These are phyloP conservation scores for Cuculus canorus DNA, from an alignment of 2,797 vertebrate species.

Conservation along the genomic window DNA sequence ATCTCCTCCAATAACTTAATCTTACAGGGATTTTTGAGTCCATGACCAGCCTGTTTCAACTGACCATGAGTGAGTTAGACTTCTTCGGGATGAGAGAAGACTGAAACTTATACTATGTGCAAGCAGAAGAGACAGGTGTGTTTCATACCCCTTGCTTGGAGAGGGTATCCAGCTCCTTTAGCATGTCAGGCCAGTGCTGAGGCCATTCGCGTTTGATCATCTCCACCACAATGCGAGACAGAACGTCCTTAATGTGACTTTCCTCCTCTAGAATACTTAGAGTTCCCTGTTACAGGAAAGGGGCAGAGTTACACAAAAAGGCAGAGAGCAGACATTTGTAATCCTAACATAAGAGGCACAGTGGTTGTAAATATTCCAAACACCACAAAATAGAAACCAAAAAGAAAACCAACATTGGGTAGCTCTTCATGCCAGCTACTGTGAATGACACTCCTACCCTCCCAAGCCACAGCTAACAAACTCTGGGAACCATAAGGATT, in stretches of 20 bases:
- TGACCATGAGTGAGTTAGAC: neutral
- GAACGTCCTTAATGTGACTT: slow-evolving; percentile 93
- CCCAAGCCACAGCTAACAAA: neutral
- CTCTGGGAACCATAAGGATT: neutral
- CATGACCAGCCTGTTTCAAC: neutral
- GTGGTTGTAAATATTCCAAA: neutral
- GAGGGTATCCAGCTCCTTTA: slow-evolving; percentile 92
- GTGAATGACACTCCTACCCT: neutral
- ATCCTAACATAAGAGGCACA: neutral
- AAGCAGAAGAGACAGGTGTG: neutral
- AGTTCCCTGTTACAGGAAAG: slow-evolving; percentile 83
- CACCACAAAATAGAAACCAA: neutral
- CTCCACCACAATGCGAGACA: slow-evolving; percentile 94
- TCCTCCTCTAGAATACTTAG: slow-evolving; percentile 92
- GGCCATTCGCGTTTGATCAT: slow-evolving; percentile 99
- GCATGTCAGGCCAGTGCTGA: slow-evolving; percentile 97
- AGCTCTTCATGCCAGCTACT: neutral
- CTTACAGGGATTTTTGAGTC: neutral
- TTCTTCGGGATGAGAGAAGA: neutral
- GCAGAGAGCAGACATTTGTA: neutral
- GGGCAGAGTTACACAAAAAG: neutral
- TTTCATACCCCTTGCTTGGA: slow-evolving; percentile 89
- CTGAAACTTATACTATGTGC: neutral
- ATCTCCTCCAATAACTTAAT: neutral
- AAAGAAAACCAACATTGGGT: neutral